These are phyloP conservation scores for Elaphurus davidianus DNA, from an alignment of 2,113 vertebrate species.

Conservation along the genomic window DNA sequence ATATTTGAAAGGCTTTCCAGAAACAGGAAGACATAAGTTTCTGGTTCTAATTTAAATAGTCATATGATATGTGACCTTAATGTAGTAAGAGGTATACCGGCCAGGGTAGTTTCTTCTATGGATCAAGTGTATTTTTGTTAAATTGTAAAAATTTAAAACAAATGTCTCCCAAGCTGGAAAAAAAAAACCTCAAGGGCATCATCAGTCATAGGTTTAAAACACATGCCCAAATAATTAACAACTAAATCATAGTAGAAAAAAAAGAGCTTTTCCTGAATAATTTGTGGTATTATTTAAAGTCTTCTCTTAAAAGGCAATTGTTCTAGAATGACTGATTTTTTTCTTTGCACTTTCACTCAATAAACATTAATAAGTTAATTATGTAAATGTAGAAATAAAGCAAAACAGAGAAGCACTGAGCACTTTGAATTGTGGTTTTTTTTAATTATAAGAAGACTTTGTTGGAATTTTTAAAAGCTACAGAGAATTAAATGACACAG, in stretches of 20 bases:
- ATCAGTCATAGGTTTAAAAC: slow-evolving; percentile 62
- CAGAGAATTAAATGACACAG: slow-evolving; percentile 10
- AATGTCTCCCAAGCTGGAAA: slow-evolving; percentile 61
- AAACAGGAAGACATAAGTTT: slow-evolving; percentile 76
- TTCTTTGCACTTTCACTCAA: slow-evolving; percentile 28
- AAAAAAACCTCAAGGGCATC: slow-evolving; percentile 1
- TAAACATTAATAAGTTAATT: slow-evolving; percentile 58
- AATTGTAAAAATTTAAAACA: slow-evolving; percentile 77
- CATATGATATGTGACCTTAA: slow-evolving; percentile 76
- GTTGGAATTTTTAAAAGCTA: background rate
- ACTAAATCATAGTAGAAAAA: slow-evolving; percentile 23
- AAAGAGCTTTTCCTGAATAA: slow-evolving; percentile 2
- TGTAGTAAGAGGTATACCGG: slow-evolving; percentile 64
- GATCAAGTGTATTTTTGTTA: slow-evolving; percentile 73
- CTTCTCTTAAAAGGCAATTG: slow-evolving; percentile 41
- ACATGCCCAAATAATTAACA: slow-evolving; percentile 71
- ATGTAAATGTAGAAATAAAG: slow-evolving; percentile 38
- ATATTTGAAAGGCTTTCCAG: slow-evolving; percentile 73
- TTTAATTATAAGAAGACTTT: background rate
- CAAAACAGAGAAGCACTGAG: slow-evolving; percentile 32
- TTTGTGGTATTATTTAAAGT: slow-evolving; percentile 51
- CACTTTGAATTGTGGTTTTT: background rate
- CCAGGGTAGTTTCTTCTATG: slow-evolving; percentile 64
- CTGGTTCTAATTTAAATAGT: slow-evolving; percentile 79
- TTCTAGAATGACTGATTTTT: slow-evolving; percentile 56